phyloP scores from a whole-genome alignment of 1,140 invertebrate genomes.

The Danaus plexippus region DNA sequence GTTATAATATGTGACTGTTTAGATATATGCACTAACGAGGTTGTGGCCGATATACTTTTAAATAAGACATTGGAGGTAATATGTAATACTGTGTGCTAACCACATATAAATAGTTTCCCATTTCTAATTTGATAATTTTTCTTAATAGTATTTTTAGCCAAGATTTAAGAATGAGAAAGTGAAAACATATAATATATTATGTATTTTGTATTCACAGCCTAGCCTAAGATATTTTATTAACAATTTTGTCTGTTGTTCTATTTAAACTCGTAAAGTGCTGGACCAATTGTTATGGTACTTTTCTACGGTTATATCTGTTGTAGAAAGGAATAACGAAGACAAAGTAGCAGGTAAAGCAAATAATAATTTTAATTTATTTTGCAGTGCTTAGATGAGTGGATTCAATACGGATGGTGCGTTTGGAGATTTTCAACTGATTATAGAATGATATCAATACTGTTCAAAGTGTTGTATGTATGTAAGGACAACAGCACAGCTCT shows the following conservation, averaged over 20 bases:
- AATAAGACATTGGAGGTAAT: constrained; percentile 36
- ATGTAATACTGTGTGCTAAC: neutral
- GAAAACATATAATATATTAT: neutral
- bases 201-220: neutral
- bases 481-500: constrained; percentile 23
- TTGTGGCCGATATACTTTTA: constrained; percentile 39
- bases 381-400: constrained; percentile 51
- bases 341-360: too few species aligned
- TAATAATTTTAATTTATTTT: constrained; percentile 21
- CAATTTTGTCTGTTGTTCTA: neutral
- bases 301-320: neutral
- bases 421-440: constrained; percentile 42
- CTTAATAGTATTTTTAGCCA: neutral
- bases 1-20: constrained; percentile 42
- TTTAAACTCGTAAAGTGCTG: neutral
- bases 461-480: constrained; percentile 42
- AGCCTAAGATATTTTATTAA: neutral
- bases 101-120: constrained; percentile 6
- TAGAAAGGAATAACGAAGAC: neutral
- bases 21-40: constrained; percentile 40
- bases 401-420: constrained; percentile 49
- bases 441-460: constrained; percentile 37
- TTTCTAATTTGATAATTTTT: constrained; percentile 10
- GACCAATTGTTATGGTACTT: constrained; percentile 1
- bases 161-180: too few species aligned